Base-by-base conservation (phyloP, 2,113 vertebrate genomes). In the Daphoenositta chrysoptera region DNA sequence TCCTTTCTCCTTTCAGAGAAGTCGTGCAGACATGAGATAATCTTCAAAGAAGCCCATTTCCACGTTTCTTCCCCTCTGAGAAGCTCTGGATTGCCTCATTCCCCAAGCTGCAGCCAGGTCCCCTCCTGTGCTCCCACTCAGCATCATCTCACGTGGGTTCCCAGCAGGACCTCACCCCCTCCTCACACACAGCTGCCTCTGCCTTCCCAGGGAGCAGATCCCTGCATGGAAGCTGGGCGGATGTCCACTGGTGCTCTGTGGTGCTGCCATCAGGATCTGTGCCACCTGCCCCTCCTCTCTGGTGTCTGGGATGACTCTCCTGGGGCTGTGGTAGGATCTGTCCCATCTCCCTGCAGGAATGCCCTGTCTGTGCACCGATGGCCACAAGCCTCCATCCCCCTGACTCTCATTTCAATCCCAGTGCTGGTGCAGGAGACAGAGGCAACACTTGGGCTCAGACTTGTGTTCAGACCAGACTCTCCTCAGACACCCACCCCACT, bases 1-100 rank as follows among this genome's bases (percentile, higher is more conserved):
- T 94, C 61, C 57, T 90, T 97, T 96, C 61, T 87, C 10, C 50
- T 92, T 94, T 23, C 58, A 80, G 58, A 72, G 88, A 96, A 94
- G 33, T 28, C 0, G 1, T 6, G 2, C n/a, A 69, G 44, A 65
- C 58, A 31, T 37, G 58, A 94, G 9, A 42, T 26, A 51, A 61
- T 66, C 35, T 83, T 53, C 75, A 58, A 39, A 31, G 48, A 93
- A 79, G 10, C 33, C 20, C 0, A 4, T n/a, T 85, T 93, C 42
- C 18, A 86, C 44, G 53, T 89, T 75, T 17, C 18, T 76, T 57
- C 65, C 64, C 40, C 37, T 89, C 76, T 21, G 2, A 58, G 66
- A 91, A 79, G 33, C 20, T n/a, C 56, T 75, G 33, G 23, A 35
- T 66, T 86, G 39, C 26, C 9, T 24, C 64, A 57, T 31, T 9